Evolutionary conservation across 1,140 invertebrate genomes (phyloP), one percentile per base, ranked within the genome.

Genomic region (Papilio aristodemus): DNA sequence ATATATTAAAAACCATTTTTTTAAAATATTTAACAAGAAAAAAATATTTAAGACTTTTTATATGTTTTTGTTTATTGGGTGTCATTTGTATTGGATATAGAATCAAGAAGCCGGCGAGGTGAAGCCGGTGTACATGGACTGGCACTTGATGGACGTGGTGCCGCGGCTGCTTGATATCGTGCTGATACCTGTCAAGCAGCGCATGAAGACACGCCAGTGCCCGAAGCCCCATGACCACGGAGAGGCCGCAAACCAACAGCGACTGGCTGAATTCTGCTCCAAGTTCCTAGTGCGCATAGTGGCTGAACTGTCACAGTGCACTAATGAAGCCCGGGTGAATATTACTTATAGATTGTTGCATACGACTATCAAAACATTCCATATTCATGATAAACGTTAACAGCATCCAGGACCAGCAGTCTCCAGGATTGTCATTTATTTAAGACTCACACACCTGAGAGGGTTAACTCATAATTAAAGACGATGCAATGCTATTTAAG

Each of bases 121-220:
- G 1, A 81, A 81, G 19, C 57, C 77, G 6, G 78, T 70, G 37
- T 80, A 85, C 66, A 70, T 73, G 0, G 86, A 91, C 6, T 97
- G 96, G 94, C 94, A 95, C 4, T 96, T 98, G 80, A 94, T 95
- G 71, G 97, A 98, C 82, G 95, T 98, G 3, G 87, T 98, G 0
- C 95, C 97, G 41, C 93, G 94, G 57, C 87, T 99, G 13, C 88
- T 99, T 27, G 95, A 96, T 75, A 94, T 99, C 7, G 95, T 97
- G 37, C 93, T 95, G 6, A 93, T 95, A 62, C 97, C 97, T 4
- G 94, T 98, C 39, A 93, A 95, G 72, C 93, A 86, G 25, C 85
- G 92, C 58, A 92, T 93, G 69, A 92, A 90, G 78, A 86, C 84
- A 54, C 75, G 86, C 0, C 80, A 80, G 67, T 89, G 85, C 66